Conservation (phyloP, 2,797 vertebrate species). For the Limosa lapponica region DNA sequence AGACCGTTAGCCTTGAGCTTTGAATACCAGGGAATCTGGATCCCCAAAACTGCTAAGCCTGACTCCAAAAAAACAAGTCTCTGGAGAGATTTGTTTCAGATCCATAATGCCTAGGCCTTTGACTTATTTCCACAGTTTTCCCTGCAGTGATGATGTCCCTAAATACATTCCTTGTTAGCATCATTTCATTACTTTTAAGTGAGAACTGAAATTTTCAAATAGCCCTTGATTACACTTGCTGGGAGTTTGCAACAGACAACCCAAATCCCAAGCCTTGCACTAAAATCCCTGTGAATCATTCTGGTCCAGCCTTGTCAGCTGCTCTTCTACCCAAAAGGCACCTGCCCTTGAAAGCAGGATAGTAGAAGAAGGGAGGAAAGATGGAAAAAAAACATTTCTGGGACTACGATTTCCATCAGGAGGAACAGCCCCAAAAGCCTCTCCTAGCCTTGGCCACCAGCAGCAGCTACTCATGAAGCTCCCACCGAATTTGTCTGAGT, state of each 20-base stretch:
- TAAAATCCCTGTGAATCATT: not conserved
- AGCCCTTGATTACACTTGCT: constrained; percentile 7
- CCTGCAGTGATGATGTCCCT: not conserved
- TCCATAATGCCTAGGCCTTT: not conserved
- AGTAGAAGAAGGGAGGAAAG: not conserved
- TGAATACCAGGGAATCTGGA: not conserved
- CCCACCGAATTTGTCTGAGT: not conserved
- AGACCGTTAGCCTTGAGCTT: not conserved
- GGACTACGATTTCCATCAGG: not conserved
- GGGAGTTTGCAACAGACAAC: constrained; percentile 2
- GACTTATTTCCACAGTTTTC: not conserved
- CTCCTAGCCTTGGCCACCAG: not conserved
- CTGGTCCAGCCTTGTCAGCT: constrained; percentile 17
- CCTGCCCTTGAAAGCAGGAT: not conserved
- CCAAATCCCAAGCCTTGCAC: not conserved
- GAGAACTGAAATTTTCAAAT: constrained; percentile 13
- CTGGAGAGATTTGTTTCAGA: not conserved
- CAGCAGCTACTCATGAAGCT: not conserved
- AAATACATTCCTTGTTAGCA: constrained; percentile 12
- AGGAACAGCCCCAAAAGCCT: not conserved
- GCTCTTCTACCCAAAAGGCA: not conserved
- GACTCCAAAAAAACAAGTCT: not conserved
- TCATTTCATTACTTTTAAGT: constrained; percentile 7
- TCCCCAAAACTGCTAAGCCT: not conserved
- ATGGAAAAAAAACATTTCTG: constrained; percentile 9